Evolutionary conservation across 2,113 vertebrate species (phyloP).

Genomic region (Seriola rivoliana): DNA sequence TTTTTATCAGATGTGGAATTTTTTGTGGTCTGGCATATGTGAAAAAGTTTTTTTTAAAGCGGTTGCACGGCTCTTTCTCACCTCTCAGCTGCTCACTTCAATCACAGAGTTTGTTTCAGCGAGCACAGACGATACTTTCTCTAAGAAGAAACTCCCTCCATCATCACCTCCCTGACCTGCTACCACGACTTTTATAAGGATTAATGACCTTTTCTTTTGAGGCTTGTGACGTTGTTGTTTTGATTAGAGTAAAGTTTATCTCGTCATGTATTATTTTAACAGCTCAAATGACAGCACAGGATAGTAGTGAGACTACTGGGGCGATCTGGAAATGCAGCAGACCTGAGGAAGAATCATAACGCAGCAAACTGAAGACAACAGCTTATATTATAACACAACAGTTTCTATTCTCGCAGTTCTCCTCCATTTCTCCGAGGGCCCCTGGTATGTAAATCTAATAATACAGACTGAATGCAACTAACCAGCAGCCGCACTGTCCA

Average conservation of each 20-base stretch:
- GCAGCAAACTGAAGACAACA: constrained; percentile 32
- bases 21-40: constrained; percentile 15
- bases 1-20: constrained; percentile 13
- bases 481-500: constrained; percentile 55
- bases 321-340: constrained; percentile 26
- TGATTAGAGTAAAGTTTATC: constrained; percentile 11
- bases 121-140: not conserved
- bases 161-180: constrained; percentile 8
- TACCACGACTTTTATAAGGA: not conserved
- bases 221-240: not conserved
- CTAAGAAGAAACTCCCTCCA: not conserved
- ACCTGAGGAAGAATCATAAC: constrained; percentile 38
- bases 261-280: constrained; percentile 12
- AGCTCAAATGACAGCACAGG: not conserved
- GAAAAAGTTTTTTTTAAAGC: not conserved
- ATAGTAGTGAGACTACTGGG: not conserved
- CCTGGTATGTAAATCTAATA: constrained; percentile 77
- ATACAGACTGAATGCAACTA: constrained; percentile 55
- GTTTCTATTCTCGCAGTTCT: constrained; percentile 57
- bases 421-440: constrained; percentile 55
- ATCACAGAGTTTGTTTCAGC: not conserved
- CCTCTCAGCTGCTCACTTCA: constrained; percentile 10
- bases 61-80: constrained; percentile 6
- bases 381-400: constrained; percentile 63
- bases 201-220: not conserved